A percentile compares a stretch with the other conserved stretches of the same genome.
Evolutionary conservation across 2,797 vertebrate genomes (phyloP).

Genomic region (Channa striata): DNA sequence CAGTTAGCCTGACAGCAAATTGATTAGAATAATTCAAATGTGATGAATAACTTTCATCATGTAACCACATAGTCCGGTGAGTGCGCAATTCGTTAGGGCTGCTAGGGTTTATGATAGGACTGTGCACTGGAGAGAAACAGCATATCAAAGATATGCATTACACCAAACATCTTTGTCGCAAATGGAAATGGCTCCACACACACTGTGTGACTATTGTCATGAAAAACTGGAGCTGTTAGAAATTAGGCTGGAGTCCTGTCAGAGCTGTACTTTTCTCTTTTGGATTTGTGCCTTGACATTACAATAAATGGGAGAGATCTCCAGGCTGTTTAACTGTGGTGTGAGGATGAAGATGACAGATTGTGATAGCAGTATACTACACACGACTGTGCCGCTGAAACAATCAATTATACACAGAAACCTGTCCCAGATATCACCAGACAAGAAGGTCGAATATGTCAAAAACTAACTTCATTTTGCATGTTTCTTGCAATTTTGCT

Average conservation of each 20-base stretch:
- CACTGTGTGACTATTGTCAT: conserved; percentile 58
- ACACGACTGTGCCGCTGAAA: conserved; percentile 1
- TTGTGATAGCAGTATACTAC: conserved; percentile 17
- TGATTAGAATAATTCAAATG: conserved; percentile 97
- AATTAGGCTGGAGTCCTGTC: conserved; percentile 47
- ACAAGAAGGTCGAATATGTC: conserved; percentile 12
- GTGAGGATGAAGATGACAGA: conserved; percentile 22
- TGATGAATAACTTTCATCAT: conserved; percentile 98
- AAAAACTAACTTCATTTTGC: not conserved
- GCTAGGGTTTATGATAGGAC: conserved; percentile 69
- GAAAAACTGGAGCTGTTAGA: conserved; percentile 48
- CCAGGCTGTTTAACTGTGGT: conserved; percentile 32
- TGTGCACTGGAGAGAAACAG: conserved; percentile 77
- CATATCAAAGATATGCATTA: conserved; percentile 72
- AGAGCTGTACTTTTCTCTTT: conserved; percentile 36
- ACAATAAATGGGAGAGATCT: conserved; percentile 51
- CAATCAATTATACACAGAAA: conserved; percentile 5
- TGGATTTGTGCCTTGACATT: conserved; percentile 61
- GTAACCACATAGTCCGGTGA: conserved; percentile 75
- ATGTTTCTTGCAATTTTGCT: not conserved
- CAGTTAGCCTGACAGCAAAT: conserved; percentile 96
- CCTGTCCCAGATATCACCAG: not conserved
- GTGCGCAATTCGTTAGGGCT: conserved; percentile 70
- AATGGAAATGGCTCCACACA: conserved; percentile 59
- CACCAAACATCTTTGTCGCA: conserved; percentile 67